A percentile compares a stretch with the other conserved stretches of the same genome.
phyloP scores from a whole-genome alignment of 2,797 vertebrate genomes.

The Lacerta bilineata region DNA sequence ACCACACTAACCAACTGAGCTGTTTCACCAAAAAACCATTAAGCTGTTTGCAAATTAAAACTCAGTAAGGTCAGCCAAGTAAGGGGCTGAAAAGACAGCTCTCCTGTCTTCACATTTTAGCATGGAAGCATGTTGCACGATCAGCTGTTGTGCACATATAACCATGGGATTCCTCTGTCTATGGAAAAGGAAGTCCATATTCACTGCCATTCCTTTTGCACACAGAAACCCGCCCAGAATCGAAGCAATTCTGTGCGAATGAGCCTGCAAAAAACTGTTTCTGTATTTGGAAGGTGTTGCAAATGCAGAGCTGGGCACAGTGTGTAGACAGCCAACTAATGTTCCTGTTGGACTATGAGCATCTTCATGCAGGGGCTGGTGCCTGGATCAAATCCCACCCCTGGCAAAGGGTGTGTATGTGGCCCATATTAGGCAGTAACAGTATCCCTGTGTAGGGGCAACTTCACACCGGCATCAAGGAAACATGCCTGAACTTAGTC shows the following conservation, averaged over 20 bases:
- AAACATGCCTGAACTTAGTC: not conserved
- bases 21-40: constrained; percentile 60
- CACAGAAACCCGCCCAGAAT: not conserved
- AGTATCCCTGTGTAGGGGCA: not conserved
- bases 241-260: not conserved
- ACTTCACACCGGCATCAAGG: not conserved
- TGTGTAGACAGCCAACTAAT: not conserved
- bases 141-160: not conserved
- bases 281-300: not conserved
- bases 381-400: too few relatives aligned
- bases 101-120: not conserved
- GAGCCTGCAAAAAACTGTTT: not conserved
- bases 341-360: not conserved
- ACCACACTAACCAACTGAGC: too few relatives aligned
- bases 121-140: not conserved
- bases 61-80: not conserved
- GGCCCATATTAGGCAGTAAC: not conserved
- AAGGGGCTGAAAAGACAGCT: constrained; percentile 26
- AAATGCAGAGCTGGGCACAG: not conserved
- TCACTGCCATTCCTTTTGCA: not conserved
- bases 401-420: not conserved
- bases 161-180: not conserved
- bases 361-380: not conserved
- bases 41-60: constrained; percentile 47
- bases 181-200: not conserved